phyloP scores from a whole-genome alignment of 2,797 vertebrate genomes.

The Smutsia temminckii region DNA sequence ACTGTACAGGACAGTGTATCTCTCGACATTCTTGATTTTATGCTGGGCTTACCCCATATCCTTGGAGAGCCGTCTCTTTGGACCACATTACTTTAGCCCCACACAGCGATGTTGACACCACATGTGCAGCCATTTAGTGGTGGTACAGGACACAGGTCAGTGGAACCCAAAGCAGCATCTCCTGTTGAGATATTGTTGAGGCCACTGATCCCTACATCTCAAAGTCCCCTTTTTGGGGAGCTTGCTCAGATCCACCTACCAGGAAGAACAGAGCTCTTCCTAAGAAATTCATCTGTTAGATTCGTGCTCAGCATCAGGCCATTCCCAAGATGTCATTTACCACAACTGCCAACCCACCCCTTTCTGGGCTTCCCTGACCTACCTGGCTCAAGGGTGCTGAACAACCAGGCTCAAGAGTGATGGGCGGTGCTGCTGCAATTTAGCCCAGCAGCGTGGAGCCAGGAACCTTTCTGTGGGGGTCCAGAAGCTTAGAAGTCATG shows the following conservation, averaged over 20 bases:
- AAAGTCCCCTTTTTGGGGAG: background rate
- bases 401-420: background rate
- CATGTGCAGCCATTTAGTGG: background rate
- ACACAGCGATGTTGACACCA: too few relatives aligned
- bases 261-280: background rate
- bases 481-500: background rate
- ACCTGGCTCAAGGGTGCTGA: background rate
- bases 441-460: background rate
- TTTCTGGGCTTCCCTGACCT: background rate
- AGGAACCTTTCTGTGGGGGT: background rate
- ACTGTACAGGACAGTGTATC: fast-evolving
- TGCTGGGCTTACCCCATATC: background rate
- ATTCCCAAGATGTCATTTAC: background rate
- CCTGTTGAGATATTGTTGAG: background rate
- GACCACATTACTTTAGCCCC: fast-evolving
- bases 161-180: background rate
- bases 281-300: background rate
- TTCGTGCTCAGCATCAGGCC: fast-evolving
- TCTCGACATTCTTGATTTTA: fast-evolving
- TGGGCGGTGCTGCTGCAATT: background rate
- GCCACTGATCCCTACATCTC: too few relatives aligned
- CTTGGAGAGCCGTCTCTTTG: background rate
- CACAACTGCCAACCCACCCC: background rate
- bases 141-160: fast-evolving
- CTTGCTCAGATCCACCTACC: background rate